phyloP scores from a whole-genome alignment of 2,797 vertebrate genomes.

The Huso huso region DNA sequence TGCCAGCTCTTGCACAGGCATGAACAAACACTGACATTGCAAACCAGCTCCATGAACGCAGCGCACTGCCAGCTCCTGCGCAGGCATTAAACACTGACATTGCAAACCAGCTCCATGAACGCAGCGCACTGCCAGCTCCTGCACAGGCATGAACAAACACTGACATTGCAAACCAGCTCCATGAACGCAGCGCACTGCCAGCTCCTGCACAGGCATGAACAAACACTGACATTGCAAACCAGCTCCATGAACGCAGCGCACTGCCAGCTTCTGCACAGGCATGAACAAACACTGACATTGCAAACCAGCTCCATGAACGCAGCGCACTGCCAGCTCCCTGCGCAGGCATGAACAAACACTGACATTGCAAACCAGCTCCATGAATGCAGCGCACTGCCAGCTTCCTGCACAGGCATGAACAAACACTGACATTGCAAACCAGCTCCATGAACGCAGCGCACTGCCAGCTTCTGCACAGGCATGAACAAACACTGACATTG shows the following conservation, averaged over 20 bases:
- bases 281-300: background rate
- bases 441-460: conserved; percentile 55
- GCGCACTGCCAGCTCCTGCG: conserved; percentile 80
- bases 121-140: conserved; percentile 68
- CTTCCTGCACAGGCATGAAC: background rate
- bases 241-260: too few species aligned
- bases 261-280: conserved; percentile 28
- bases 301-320: conserved; percentile 86
- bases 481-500: background rate
- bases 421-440: conserved; percentile 27
- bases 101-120: conserved; percentile 83
- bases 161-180: conserved; percentile 60
- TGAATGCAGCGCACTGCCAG: conserved; percentile 82
- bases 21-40: background rate
- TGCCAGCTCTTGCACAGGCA: conserved; percentile 27
- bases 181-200: conserved; percentile 27
- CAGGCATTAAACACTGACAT: background rate
- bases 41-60: conserved; percentile 86
- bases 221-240: background rate
- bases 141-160: background rate
- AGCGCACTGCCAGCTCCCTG: conserved; percentile 81
- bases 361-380: conserved; percentile 69
- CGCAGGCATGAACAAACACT: conserved; percentile 2
- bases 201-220: background rate
- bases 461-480: conserved; percentile 27